Base-by-base conservation (phyloP, 2,113 vertebrate species). In the Tautogolabrus adspersus region DNA sequence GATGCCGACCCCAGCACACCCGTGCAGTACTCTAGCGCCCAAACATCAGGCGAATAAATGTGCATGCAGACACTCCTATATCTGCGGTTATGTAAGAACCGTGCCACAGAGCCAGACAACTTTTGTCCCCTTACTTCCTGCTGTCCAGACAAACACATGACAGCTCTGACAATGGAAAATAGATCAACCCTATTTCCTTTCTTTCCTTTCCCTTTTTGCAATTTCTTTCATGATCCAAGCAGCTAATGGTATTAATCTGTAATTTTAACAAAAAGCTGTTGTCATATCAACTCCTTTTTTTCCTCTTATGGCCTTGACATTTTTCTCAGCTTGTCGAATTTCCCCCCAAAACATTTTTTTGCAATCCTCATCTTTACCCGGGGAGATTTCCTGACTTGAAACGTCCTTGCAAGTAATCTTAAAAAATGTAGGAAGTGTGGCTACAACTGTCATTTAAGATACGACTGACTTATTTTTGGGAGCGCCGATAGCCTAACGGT, bases 391-490 rank as follows among this genome's bases (percentile, higher is more conserved):
- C 55, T 55, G 52, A 34, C 56, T 44, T 10, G 66, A 66, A 65
- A 47, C 8, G 1, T 61, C 77, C 34, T 10, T 21, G 22, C 22
- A 37, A 51, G 68, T 12, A 66, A 19, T 52, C 22, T n/a, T 26
- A 2, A 26, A 1, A 38, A 61, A n/a, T 62, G 0, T n/a, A 16
- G 3, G 72, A 62, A 49, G 49, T 23, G 44, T n/a, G 71, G 79
- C 85, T 85, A 49, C 38, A 55, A 61, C 72, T 83, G 81, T 55
- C 64, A 40, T 57, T 67, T 37, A 6, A 74, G 65, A 85, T 81
- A 72, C 76, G 42, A 38, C 22, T 10, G 12, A 42, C 38, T 37
- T 65, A 26, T 46, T 52, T 16, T 13, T 26, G 26, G 26, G 26
- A 26, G 26, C 26, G 26, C 26, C 26, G 26, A 26, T 26, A 26